These are phyloP conservation scores for Diadumene lineata DNA, from an alignment of 92 coral and sea anemone genomes.

Conservation along the genomic window DNA sequence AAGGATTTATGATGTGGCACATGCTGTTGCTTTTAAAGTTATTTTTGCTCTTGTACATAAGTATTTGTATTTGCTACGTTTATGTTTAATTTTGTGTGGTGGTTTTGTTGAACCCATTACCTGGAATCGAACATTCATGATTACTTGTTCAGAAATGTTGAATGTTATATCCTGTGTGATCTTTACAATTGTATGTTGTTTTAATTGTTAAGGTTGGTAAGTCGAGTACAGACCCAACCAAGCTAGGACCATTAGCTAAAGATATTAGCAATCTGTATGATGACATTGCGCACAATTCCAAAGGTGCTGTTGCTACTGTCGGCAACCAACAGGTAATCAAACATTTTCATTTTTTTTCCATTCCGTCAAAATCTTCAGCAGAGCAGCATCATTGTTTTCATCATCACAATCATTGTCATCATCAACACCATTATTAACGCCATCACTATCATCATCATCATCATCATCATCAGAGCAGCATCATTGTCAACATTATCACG, in stretches of 20 bases:
- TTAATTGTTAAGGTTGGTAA: constrained; percentile 90
- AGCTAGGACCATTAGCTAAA: constrained; percentile 91
- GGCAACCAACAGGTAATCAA: constrained; percentile 85
- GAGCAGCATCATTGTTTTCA: constrained; percentile 9
- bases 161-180: neutral
- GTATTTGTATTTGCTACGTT: no score
- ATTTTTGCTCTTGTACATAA: neutral
- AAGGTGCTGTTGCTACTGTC: constrained; percentile 92
- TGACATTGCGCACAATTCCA: constrained; percentile 79
- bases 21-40: no score
- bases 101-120: no score
- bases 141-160: neutral
- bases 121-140: no score
- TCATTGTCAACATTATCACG: neutral
- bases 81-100: no score
- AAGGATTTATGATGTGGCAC: no score
- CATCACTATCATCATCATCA: constrained; percentile 4
- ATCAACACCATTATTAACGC: neutral
- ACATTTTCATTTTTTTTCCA: neutral
- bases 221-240: constrained; percentile 84
- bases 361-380: neutral
- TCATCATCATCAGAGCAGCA: constrained; percentile 3
- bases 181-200: neutral
- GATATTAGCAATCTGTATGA: constrained; percentile 82
- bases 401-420: neutral